These are phyloP conservation scores for Diarsia rubi DNA, from an alignment of 2,888 invertebrate species.

Conservation along the genomic window DNA sequence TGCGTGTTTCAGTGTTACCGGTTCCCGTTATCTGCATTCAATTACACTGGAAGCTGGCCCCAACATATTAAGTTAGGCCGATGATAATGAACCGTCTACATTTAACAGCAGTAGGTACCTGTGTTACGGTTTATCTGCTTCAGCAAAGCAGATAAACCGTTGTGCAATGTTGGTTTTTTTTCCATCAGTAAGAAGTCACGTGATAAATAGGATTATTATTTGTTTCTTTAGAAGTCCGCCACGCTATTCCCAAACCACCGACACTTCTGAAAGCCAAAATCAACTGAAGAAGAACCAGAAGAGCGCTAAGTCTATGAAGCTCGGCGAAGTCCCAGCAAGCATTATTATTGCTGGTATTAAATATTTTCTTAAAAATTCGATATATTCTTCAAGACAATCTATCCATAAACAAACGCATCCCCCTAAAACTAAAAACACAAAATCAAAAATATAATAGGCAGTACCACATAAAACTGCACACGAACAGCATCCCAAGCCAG, in stretches of 20 bases:
- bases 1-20: neutral
- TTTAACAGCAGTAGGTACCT: neutral
- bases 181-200: neutral
- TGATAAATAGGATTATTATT: no score
- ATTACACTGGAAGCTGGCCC: neutral
- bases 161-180: neutral
- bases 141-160: no score
- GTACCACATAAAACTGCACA: conserved; percentile 66
- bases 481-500: conserved; percentile 78
- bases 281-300: no score
- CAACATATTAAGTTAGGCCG: neutral
- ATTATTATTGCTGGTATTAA: neutral
- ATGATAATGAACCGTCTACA: neutral
- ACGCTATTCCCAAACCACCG: no score
- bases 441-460: conserved; percentile 36
- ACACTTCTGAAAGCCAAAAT: no score
- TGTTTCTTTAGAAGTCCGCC: no score
- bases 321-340: neutral
- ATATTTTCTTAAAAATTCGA: neutral
- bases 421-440: neutral
- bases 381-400: neutral
- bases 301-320: no score
- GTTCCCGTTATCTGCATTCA: neutral
- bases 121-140: no score
- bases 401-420: neutral